Evolutionary conservation across 1,140 invertebrate genomes (phyloP), one percentile per base, ranked within the genome.

Genomic region (Eumeta japonica): DNA sequence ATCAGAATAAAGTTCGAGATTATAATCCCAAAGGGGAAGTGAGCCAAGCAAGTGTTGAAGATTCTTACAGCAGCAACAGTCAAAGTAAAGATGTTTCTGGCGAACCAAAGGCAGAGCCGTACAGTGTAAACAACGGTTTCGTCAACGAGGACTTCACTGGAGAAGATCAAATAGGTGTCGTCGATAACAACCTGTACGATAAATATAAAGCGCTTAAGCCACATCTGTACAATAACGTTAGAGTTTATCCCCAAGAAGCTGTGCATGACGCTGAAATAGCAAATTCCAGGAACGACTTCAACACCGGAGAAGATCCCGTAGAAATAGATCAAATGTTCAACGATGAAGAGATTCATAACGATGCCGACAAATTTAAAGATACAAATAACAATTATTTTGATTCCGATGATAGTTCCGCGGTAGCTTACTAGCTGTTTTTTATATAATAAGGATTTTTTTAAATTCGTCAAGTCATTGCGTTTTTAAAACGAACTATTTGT

Each of bases 371-470:
- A 12, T 45, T 45, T 28, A 58, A 45, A 30, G 62, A 63, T 19
- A 37, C 39, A 3, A 68, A 66, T 46, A 68, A 68, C 18, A 67
- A 63, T 35, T 39, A 52, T 40, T 51, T 55, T 32, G 58, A 73
- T 35, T 16, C 34, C 14, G 58, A 66, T 16, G 58, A 65, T 27
- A 46, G 19, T 34, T 45, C 46, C 13, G 46, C 62, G 14, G 49
- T 66, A 39, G 63, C 56, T 12, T 63, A 60, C 41, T 62, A 48
- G n/a, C n/a, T 24, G 20, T 7, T 7, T 24, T 7, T 24, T 24
- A 24, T n/a, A n/a, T n/a, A n/a, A n/a, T n/a, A n/a, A n/a, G n/a
- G n/a, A n/a, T n/a, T n/a, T n/a, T n/a, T n/a, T n/a, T n/a, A n/a
- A n/a, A n/a, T n/a, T n/a, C n/a, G n/a, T n/a, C n/a, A n/a, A n/a